Conservation (phyloP, 2,797 vertebrate genomes). For the Loriculus beryllinus region DNA sequence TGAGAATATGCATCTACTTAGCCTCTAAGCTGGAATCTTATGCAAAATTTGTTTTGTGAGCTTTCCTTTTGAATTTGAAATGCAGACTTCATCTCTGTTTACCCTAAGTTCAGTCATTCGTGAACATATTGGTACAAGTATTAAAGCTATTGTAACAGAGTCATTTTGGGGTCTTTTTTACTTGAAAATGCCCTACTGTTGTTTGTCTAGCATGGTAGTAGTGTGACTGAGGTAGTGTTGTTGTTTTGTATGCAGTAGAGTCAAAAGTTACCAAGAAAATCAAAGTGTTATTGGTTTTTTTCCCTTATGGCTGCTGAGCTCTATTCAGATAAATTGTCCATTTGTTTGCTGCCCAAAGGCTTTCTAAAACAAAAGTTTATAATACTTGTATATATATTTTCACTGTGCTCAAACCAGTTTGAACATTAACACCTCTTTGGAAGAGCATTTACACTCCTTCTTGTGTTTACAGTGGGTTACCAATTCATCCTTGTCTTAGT, state of each 20-base stretch:
- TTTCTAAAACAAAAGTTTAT: neutral
- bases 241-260: neutral
- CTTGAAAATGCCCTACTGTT: neutral
- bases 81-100: neutral
- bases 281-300: neutral
- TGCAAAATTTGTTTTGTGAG: constrained; percentile 24
- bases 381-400: neutral
- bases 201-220: neutral
- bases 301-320: accelerated
- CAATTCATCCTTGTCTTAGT: neutral
- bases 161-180: neutral
- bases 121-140: neutral
- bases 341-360: neutral
- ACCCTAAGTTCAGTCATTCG: neutral
- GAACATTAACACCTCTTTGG: neutral
- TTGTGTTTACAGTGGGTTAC: neutral
- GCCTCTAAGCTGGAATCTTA: constrained; percentile 19
- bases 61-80: constrained; percentile 12
- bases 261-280: neutral
- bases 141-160: neutral
- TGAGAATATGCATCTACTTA: constrained; percentile 30
- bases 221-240: neutral
- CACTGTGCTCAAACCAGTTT: neutral
- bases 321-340: neutral
- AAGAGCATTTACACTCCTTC: neutral